phyloP scores from a whole-genome alignment of 2,797 vertebrate genomes.

The Myotis daubentonii region DNA sequence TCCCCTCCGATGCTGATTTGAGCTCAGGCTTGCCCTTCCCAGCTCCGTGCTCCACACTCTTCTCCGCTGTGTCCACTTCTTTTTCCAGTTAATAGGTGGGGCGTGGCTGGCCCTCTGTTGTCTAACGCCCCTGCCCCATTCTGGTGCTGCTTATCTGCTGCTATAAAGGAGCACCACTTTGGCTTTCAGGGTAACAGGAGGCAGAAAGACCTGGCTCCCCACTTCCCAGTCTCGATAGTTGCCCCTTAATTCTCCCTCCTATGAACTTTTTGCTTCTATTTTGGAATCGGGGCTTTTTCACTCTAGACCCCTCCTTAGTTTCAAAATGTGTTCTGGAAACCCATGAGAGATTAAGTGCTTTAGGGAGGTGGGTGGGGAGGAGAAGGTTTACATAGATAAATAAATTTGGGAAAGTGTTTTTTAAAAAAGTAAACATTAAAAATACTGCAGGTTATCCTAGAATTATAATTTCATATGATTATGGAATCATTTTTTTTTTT shows the following conservation, averaged over 20 bases:
- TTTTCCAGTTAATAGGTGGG: background rate
- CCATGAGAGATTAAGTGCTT: background rate
- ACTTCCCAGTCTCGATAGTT: background rate
- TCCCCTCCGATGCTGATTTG: background rate
- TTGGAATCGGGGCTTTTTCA: conserved; percentile 2
- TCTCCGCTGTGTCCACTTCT: background rate
- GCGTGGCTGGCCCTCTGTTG: background rate
- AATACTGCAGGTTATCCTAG: conserved; percentile 5
- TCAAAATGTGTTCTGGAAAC: conserved; percentile 45
- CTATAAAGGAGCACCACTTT: background rate
- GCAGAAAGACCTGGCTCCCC: background rate
- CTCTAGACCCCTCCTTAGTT: background rate
- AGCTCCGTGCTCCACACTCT: background rate
- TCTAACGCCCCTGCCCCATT: too few relatives aligned
- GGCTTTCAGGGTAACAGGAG: background rate
- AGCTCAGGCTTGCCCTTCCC: background rate
- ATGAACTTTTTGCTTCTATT: background rate
- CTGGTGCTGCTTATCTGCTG: background rate
- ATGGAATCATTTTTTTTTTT: background rate
- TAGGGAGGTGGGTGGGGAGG: background rate
- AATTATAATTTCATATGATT: background rate
- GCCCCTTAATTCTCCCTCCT: background rate
- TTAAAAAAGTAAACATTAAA: background rate
- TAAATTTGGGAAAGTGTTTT: conserved; percentile 9
- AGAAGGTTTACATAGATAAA: background rate